Base-by-base conservation (phyloP, 2,113 vertebrate species). In the Sylvilagus bachmani region DNA sequence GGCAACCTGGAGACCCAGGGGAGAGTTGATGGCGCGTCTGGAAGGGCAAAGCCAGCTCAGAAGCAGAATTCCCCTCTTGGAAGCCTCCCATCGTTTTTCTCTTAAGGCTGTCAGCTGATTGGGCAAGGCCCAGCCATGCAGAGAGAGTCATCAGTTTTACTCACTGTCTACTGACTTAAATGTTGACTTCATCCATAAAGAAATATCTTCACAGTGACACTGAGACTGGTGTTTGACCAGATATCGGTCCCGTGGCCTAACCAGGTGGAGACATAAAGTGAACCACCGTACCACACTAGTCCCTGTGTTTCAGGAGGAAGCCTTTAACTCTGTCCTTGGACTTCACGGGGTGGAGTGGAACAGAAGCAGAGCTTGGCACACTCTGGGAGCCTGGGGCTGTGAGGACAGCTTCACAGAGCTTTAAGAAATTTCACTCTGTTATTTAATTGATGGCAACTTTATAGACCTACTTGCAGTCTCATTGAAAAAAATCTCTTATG, bases 401-500 rank as follows among this genome's bases (percentile, higher is more conserved):
- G 61, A 24, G 29, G 2, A 3, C 44, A 44, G 44, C 79, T 67
- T 53, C 51, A 29, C 0, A 4, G 61, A 71, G 62, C 53, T 71
- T 78, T 10, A 83, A 53, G 61, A 89, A 75, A 93, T 82, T 85
- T 77, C 67, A 58, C 91, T 81, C 75, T 77, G 38, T 53, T 88
- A n/a, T 75, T 95, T 93, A 14, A 88, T 74, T 93, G 94, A 91
- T 82, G 70, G 49, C 93, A 58, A 31, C 25, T 80, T 90, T 71
- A 66, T 83, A 44, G 75, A 27, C 11, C 55, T 96, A 87, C 78
- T 51, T 70, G 79, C 11, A 36, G 1, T 94, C 36, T 95, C 86
- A 58, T 5, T 93, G 81, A 90, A 86, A 93, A 69, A n/a, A 19
- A 93, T 70, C 70, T 44, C 38, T 80, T 74, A 19, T 22, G 36